phyloP scores from a whole-genome alignment of 2,797 vertebrate genomes.

The Xiphorhynchus erythropygius region DNA sequence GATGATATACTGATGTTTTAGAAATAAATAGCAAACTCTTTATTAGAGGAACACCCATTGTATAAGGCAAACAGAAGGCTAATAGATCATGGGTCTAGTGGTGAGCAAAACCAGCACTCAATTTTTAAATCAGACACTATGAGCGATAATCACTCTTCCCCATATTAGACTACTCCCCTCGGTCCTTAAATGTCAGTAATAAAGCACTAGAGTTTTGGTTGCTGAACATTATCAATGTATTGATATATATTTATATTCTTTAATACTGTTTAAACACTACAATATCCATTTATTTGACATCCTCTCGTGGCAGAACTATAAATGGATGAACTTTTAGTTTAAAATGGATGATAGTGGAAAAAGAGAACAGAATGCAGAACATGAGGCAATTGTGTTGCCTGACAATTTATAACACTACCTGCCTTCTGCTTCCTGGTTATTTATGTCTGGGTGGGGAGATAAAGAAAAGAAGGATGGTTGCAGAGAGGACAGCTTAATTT shows the following conservation, averaged over 20 bases:
- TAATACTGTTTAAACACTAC: slow-evolving; percentile 30
- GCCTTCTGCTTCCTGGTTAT: slow-evolving; percentile 53
- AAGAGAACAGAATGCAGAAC: slow-evolving; percentile 62
- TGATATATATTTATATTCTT: slow-evolving; percentile 24
- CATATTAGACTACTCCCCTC: not conserved
- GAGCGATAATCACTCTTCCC: not conserved
- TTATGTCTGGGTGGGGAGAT: slow-evolving; percentile 63
- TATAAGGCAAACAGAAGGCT: not conserved
- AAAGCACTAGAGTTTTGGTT: not conserved
- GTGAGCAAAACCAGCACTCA: not conserved
- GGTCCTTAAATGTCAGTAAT: slow-evolving; percentile 30
- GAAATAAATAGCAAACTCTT: not conserved
- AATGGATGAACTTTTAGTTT: slow-evolving; percentile 55
- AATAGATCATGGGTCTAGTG: not conserved
- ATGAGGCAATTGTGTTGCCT: slow-evolving; percentile 56
- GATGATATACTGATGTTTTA: not conserved
- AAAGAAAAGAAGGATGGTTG: slow-evolving; percentile 56
- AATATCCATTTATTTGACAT: slow-evolving; percentile 15
- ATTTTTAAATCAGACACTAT: not conserved
- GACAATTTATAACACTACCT: slow-evolving; percentile 68
- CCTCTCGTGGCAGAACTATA: not conserved
- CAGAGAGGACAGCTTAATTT: slow-evolving; percentile 63
- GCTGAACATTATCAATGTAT: slow-evolving; percentile 21
- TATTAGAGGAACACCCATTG: not conserved
- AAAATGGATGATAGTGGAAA: slow-evolving; percentile 51